These are phyloP conservation scores for Harpagoxenus sublaevis DNA, from an alignment of 2,888 invertebrate genomes.

Conservation along the genomic window DNA sequence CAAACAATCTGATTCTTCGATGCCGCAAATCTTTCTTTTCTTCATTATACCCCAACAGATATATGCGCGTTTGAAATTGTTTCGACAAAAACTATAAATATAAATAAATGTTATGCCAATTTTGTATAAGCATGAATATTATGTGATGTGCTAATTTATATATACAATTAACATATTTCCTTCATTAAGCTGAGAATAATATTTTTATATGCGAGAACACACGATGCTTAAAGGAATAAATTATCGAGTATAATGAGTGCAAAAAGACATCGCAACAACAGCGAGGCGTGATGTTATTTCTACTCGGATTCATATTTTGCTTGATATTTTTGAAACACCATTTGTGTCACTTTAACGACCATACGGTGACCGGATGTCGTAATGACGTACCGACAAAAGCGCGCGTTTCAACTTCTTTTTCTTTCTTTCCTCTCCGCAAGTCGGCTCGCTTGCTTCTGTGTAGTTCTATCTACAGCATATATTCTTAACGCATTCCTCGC, in stretches of 20 bases:
- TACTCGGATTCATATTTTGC: slow-evolving; percentile 68
- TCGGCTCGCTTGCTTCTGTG: slow-evolving; percentile 12
- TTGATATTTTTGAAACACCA: slow-evolving; percentile 75
- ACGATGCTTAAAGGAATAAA: slow-evolving; percentile 41
- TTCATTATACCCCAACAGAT: background rate
- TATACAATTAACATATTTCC: background rate
- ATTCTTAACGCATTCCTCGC: slow-evolving; percentile 38
- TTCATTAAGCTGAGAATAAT: slow-evolving; percentile 59
- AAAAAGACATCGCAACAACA: slow-evolving; percentile 42
- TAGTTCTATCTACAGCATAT: background rate
- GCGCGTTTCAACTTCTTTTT: slow-evolving; percentile 63
- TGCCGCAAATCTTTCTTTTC: background rate
- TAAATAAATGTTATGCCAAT: background rate
- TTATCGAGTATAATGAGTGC: slow-evolving; percentile 56
- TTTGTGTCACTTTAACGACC: slow-evolving; percentile 68
- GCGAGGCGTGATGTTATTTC: slow-evolving; percentile 59
- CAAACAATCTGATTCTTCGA: slow-evolving; percentile 43
- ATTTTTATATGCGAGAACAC: slow-evolving; percentile 50
- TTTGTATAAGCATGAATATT: background rate
- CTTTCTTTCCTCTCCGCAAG: slow-evolving; percentile 26
- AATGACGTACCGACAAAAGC: slow-evolving; percentile 80
- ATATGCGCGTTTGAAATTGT: background rate
- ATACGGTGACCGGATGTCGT: slow-evolving; percentile 79
- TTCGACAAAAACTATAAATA: slow-evolving; percentile 2
- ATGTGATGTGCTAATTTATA: background rate